A percentile compares a stretch with the other conserved stretches of the same genome.
phyloP scores from a whole-genome alignment of 2,888 invertebrate species.

The Cheilosia impressa region DNA sequence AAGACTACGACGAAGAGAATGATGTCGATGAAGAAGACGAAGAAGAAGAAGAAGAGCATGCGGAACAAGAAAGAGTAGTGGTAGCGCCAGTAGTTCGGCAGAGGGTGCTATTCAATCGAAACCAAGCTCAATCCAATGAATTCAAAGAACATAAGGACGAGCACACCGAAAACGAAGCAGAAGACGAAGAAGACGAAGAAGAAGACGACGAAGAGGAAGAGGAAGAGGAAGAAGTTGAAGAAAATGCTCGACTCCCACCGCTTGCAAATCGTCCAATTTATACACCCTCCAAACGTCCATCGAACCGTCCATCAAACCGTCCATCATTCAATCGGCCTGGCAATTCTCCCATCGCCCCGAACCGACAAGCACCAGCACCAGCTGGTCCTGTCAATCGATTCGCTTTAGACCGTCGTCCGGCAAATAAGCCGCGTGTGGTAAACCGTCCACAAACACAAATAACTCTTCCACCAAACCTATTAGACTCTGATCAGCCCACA shows the following conservation, averaged over 20 bases:
- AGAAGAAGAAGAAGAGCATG: conserved; percentile 12
- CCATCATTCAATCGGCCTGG: conserved; percentile 58
- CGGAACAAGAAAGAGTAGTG: conserved; percentile 8
- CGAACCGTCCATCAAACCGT: conserved; percentile 68
- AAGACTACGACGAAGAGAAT: conserved; percentile 70
- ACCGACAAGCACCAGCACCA: conserved; percentile 32
- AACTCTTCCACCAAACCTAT: conserved; percentile 81
- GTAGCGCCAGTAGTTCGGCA: conserved; percentile 15
- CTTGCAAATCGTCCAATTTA: conserved; percentile 24
- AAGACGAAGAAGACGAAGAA: conserved; percentile 62
- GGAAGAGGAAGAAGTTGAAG: conserved; percentile 34
- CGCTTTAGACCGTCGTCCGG: conserved; percentile 76
- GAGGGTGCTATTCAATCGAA: conserved; percentile 17
- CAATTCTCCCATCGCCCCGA: conserved; percentile 42
- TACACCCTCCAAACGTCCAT: conserved; percentile 47
- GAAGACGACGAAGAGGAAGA: conserved; percentile 54
- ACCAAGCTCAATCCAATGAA: conserved; percentile 32
- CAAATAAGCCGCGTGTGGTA: conserved; percentile 79
- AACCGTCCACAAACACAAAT: conserved; percentile 81
- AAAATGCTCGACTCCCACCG: conserved; percentile 3
- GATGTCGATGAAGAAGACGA: conserved; percentile 49
- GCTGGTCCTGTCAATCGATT: conserved; percentile 72
- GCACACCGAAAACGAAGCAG: conserved; percentile 57
- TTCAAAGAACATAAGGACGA: conserved; percentile 75
- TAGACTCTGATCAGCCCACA: conserved; percentile 79